Conservation (phyloP, 2,888 invertebrate species). For the Drosophila vallismaia region DNA sequence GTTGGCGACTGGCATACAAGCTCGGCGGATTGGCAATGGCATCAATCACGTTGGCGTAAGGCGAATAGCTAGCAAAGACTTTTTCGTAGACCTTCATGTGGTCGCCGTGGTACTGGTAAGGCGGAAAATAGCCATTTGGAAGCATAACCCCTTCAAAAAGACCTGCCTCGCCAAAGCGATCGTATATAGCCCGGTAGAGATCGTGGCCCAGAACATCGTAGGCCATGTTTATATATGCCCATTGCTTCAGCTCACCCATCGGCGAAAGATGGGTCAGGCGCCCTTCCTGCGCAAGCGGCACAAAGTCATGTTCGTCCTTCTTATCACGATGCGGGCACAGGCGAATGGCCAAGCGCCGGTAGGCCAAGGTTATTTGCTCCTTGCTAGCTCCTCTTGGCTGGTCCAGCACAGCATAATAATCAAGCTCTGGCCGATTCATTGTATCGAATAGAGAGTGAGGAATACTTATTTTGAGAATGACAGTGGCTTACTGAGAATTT, state of each 20-base stretch:
- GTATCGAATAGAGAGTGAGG: constrained; percentile 20
- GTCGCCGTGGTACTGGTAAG: constrained; percentile 93
- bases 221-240: constrained; percentile 88
- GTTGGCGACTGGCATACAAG: constrained; percentile 86
- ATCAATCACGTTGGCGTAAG: constrained; percentile 91
- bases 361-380: constrained; percentile 90
- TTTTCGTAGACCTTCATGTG: constrained; percentile 89
- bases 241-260: constrained; percentile 70
- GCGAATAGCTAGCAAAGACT: constrained; percentile 93
- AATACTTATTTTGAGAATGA: constrained; percentile 21
- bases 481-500: constrained; percentile 65
- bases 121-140: constrained; percentile 88
- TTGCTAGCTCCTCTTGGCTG: constrained; percentile 87
- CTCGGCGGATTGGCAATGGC: constrained; percentile 87
- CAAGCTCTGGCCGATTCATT: constrained; percentile 84
- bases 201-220: constrained; percentile 88
- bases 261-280: constrained; percentile 72
- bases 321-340: constrained; percentile 84
- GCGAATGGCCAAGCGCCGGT: constrained; percentile 85
- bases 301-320: constrained; percentile 85
- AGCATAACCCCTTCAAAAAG: constrained; percentile 91
- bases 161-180: constrained; percentile 95
- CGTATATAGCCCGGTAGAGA: constrained; percentile 90
- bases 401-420: constrained; percentile 91
- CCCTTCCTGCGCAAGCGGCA: constrained; percentile 78